These are phyloP conservation scores for Sphenodon punctatus DNA, from an alignment of 2,797 vertebrate genomes.

Conservation along the genomic window DNA sequence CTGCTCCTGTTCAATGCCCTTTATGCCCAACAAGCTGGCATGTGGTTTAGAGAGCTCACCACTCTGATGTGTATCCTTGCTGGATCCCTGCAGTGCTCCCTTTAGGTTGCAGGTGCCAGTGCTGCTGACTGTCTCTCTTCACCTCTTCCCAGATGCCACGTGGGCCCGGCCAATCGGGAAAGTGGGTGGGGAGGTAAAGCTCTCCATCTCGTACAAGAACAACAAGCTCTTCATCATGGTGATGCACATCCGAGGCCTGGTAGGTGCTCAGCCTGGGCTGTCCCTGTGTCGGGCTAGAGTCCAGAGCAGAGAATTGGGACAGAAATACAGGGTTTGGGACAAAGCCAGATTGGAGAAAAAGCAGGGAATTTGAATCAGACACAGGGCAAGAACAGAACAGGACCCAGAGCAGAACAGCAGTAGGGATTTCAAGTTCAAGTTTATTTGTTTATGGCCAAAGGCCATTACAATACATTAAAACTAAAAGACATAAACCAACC, in stretches of 20 bases:
- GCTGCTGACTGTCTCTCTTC: background rate
- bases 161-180: slow-evolving; percentile 86
- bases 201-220: slow-evolving; percentile 94
- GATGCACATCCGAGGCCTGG: slow-evolving; percentile 95
- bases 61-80: too few relatives aligned
- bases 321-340: too few relatives aligned
- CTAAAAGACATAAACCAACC: too few relatives aligned
- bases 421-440: too few relatives aligned
- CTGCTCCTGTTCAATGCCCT: background rate
- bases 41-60: background rate
- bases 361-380: too few relatives aligned
- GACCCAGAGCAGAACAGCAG: too few relatives aligned
- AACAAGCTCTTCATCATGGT: slow-evolving; percentile 98
- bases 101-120: background rate
- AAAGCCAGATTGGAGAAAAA: too few relatives aligned
- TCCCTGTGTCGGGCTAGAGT: too few relatives aligned
- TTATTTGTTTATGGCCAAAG: too few relatives aligned
- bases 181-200: slow-evolving; percentile 91
- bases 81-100: fast-evolving
- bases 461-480: too few relatives aligned
- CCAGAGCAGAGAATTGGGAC: too few relatives aligned
- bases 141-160: slow-evolving; percentile 74
- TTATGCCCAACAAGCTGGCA: background rate
- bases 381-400: too few relatives aligned
- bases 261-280: slow-evolving; percentile 67